Evolutionary conservation across 2,888 invertebrate species (phyloP), one percentile per base, ranked within the genome.

Genomic region (Eupithecia exiguata): DNA sequence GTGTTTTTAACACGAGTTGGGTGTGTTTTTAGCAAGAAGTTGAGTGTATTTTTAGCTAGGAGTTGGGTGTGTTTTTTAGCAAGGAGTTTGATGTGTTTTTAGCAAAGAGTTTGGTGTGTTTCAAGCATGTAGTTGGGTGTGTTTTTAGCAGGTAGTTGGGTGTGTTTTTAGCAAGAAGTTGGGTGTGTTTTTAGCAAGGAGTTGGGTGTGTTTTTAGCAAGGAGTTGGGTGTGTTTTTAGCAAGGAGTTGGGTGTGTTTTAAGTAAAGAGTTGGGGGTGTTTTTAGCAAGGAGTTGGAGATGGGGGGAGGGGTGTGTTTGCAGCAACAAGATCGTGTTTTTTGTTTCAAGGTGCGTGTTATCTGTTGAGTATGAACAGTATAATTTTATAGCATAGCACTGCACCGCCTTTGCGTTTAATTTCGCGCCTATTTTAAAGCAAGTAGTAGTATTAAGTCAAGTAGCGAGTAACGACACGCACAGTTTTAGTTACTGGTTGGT

Each of bases 1-100:
- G 79, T 69, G 89, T 69, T 38, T 36, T 35, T 18, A 16, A 35
- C 43, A 21, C 3, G 61, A 61, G 61, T 30, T 61, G 4, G 14
- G 30, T 61, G 16, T 61, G 30, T 46, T n/a, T 25, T 30, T 58
- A 25, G 58, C 58, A 58, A 25, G 25, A 10, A n/a, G 12, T 58
- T 12, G 10, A 12, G 7, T 58, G 43, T 43, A 16, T 58, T 58
- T 58, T 21, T 25, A 25, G 58, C 58, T 10, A 58, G 14, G 25
- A 58, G 9, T 49, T 40, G 40, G n/a, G n/a, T n/a, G 40, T 40
- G 7, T 38, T n/a, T n/a, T n/a, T n/a, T n/a, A n/a, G n/a, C n/a
- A n/a, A n/a, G n/a, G n/a, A n/a, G n/a, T n/a, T n/a, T n/a, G n/a
- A n/a, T n/a, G n/a, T n/a, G n/a, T n/a, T n/a, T n/a, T n/a, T n/a